Evolutionary conservation across 2,888 invertebrate species (phyloP).

Genomic region (Microchrysa polita): DNA sequence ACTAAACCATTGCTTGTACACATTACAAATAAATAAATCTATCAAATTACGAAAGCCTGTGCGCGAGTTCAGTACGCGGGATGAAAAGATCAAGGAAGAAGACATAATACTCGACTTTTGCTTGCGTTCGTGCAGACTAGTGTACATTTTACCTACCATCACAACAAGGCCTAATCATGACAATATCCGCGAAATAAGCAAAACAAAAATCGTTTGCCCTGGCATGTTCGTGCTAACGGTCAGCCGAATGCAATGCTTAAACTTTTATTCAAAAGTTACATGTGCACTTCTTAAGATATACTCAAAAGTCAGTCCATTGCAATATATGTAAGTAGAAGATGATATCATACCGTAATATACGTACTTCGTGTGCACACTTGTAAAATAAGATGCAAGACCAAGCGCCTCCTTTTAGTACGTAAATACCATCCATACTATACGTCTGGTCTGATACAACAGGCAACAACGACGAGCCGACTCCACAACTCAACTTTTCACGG

Average conservation of each 20-base stretch:
- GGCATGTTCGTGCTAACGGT: slow-evolving; percentile 22
- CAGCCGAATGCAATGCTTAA: neutral
- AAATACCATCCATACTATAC: neutral
- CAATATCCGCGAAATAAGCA: neutral
- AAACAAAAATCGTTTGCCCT: no score
- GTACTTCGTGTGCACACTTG: no score
- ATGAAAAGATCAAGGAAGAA: neutral
- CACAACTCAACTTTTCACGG: neutral
- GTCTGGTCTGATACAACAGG: neutral
- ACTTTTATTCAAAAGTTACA: neutral
- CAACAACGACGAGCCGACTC: neutral
- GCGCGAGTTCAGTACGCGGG: neutral
- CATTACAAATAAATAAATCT: slow-evolving; percentile 9
- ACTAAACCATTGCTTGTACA: neutral
- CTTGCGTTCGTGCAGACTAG: no score
- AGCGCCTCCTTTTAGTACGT: no score
- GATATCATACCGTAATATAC: no score
- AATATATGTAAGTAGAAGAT: no score
- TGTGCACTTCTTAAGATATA: neutral
- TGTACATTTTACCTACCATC: no score
- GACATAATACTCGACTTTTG: neutral
- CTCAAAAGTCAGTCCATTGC: no score
- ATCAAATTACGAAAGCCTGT: neutral
- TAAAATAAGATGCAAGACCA: no score
- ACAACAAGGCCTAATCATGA: neutral